Percentiles rank a stretch among this genome's conserved stretches.
Conservation (phyloP, 2,888 invertebrate species). For the Alitta virens region DNA sequence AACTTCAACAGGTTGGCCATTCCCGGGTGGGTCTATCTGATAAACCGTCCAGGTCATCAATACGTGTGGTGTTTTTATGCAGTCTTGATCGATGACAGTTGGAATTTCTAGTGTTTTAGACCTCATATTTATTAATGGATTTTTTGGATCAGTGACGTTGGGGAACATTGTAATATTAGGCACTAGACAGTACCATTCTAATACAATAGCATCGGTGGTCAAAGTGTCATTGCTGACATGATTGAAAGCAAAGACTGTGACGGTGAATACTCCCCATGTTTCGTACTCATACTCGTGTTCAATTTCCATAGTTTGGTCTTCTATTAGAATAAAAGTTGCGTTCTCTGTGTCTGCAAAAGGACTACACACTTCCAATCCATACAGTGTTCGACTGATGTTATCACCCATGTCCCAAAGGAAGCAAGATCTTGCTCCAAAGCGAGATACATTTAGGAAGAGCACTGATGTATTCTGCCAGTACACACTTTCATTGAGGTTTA, state of each 20-base stretch:
- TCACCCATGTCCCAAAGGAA: not conserved
- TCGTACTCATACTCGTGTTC: not conserved
- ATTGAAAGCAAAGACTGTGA: conserved; percentile 1
- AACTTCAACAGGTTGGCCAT: not conserved
- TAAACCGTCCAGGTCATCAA: not conserved
- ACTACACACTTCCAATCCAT: not conserved
- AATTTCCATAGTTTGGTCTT: not conserved
- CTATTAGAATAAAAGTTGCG: too few species aligned
- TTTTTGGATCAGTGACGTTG: not conserved
- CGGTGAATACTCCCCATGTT: not conserved
- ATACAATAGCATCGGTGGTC: not conserved
- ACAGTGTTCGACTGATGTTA: not conserved
- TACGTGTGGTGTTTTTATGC: not conserved
- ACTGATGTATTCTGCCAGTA: not conserved
- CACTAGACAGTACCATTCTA: conserved; percentile 1
- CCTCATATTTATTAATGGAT: not conserved
- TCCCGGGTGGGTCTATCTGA: not conserved
- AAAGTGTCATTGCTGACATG: conserved; percentile 6
- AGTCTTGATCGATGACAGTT: not conserved
- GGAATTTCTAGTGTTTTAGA: not conserved
- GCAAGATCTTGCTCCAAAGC: not conserved
- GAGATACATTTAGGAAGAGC: not conserved
- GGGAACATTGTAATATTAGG: not conserved
- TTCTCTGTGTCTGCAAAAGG: not conserved
- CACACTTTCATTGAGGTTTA: not conserved